Evolutionary conservation across 1,140 invertebrate genomes (phyloP).

Genomic region (Pseudoatta argentina): DNA sequence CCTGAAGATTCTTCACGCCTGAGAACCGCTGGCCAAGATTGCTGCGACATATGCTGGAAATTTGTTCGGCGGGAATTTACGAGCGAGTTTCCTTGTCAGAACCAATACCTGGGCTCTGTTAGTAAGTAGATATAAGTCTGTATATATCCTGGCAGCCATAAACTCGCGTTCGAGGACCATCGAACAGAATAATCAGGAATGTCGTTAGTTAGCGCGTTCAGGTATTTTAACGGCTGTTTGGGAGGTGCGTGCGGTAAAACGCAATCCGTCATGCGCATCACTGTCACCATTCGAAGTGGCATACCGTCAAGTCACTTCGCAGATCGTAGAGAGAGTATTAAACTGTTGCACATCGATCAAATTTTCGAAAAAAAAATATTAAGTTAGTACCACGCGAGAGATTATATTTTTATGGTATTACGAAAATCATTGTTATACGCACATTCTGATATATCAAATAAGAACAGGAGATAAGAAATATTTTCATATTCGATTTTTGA

Average conservation of each 20-base stretch:
- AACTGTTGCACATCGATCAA: neutral
- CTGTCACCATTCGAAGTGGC: constrained; percentile 12
- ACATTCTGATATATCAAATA: neutral
- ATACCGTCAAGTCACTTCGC: neutral
- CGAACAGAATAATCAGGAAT: constrained; percentile 75
- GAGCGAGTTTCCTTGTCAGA: constrained; percentile 81
- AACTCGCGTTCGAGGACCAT: constrained; percentile 73
- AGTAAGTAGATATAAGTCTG: constrained; percentile 74
- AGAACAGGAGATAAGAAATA: neutral
- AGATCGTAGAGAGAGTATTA: neutral
- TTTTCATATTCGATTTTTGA: neutral
- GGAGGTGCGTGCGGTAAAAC: constrained; percentile 35
- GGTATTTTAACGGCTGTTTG: constrained; percentile 77
- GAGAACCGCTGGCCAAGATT: constrained; percentile 78
- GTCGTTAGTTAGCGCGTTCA: constrained; percentile 76
- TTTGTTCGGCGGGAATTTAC: constrained; percentile 82
- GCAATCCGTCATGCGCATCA: constrained; percentile 50
- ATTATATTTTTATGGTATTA: neutral
- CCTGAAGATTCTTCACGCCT: constrained; percentile 16
- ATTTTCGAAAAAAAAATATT: neutral
- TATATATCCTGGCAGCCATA: constrained; percentile 75
- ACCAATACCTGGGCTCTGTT: constrained; percentile 76
- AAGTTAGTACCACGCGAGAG: neutral
- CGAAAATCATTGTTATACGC: neutral
- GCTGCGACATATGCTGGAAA: constrained; percentile 80